phyloP scores from a whole-genome alignment of 2,797 vertebrate genomes.

The Lagocephalus sceleratus region DNA sequence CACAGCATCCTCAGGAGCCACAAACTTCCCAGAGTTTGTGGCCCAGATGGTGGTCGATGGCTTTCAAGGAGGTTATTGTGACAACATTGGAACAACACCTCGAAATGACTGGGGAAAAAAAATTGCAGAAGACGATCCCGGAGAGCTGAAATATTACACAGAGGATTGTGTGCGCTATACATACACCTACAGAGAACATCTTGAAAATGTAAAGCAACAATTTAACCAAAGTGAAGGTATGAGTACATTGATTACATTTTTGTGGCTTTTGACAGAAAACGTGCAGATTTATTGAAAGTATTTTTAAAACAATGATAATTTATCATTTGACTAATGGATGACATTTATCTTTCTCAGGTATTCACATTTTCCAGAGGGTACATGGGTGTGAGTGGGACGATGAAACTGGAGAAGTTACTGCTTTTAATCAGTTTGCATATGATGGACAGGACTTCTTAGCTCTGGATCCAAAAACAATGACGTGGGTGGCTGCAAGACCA shows the following conservation, averaged over 20 bases:
- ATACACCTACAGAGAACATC: background rate
- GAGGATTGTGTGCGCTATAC: background rate
- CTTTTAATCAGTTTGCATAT: too few relatives aligned
- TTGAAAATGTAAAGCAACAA: background rate
- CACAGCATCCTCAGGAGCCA: background rate
- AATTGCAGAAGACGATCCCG: background rate
- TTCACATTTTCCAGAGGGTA: background rate
- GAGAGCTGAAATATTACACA: background rate
- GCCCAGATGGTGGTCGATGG: background rate
- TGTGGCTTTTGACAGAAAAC: too few relatives aligned
- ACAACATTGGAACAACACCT: background rate
- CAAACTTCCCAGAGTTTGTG: background rate
- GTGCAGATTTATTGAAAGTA: too few relatives aligned
- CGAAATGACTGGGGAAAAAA: background rate
- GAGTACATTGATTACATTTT: too few relatives aligned
- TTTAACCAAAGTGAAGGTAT: background rate
- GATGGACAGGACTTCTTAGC: too few relatives aligned
- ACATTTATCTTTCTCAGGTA: background rate
- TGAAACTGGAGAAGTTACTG: too few relatives aligned
- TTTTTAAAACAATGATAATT: background rate
- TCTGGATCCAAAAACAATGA: too few relatives aligned
- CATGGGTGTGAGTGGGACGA: constrained; percentile 2
- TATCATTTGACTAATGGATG: too few relatives aligned
- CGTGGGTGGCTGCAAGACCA: too few relatives aligned
- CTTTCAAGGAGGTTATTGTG: background rate